Conservation (phyloP, 1,140 invertebrate genomes). For the Meloidogyne floridensis region DNA sequence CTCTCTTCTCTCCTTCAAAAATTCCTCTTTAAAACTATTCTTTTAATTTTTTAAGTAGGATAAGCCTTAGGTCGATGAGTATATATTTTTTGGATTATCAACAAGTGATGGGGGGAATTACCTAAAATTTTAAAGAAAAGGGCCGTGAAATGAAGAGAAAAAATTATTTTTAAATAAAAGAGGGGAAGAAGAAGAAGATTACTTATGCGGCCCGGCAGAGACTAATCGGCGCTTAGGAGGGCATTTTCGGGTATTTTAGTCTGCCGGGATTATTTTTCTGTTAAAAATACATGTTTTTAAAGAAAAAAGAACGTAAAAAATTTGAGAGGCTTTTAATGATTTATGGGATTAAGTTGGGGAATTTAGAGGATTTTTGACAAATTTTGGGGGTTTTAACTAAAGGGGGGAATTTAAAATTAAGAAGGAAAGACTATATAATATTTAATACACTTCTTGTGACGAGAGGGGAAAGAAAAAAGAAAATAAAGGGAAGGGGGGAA, state of each 20-base stretch:
- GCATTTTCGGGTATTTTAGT: background rate
- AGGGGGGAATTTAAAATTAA: background rate
- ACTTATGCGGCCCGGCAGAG: background rate
- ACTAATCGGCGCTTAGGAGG: background rate
- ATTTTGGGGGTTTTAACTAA: background rate
- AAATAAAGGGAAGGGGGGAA: background rate
- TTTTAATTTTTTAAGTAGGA: too few species aligned
- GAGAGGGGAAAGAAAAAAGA: background rate
- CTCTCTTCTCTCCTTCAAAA: too few species aligned
- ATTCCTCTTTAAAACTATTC: too few species aligned
- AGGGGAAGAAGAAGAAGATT: conserved; percentile 3
- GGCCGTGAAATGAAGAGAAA: too few species aligned
- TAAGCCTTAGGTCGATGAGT: too few species aligned
- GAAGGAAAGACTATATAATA: background rate
- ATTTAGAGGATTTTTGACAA: background rate
- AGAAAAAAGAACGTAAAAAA: background rate
- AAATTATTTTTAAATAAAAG: too few species aligned
- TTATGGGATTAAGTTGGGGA: background rate
- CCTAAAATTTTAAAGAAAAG: too few species aligned
- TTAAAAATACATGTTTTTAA: background rate
- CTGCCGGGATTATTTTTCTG: background rate
- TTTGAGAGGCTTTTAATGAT: background rate
- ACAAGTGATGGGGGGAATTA: too few species aligned
- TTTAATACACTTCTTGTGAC: too few species aligned
- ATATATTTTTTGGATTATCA: too few species aligned